A percentile compares a stretch with the other conserved stretches of the same genome.
These are phyloP conservation scores for Gyrodactylus bullatarudis DNA, from an alignment of 1,140 invertebrate genomes.

Conservation along the genomic window DNA sequence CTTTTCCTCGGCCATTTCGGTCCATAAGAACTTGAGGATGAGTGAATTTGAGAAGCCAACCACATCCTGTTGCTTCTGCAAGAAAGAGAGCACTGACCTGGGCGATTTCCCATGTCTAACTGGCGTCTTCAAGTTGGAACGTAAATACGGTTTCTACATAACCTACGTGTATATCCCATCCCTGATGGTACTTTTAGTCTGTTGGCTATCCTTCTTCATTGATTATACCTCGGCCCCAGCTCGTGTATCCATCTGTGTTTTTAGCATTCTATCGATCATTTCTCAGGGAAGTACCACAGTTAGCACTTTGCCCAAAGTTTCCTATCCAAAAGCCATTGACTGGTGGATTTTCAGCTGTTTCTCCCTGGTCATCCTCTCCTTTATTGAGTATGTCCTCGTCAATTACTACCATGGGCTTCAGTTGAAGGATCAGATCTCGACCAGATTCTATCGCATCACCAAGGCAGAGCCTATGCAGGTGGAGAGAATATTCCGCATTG, in stretches of 20 bases:
- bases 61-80: neutral
- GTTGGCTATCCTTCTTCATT: constrained; percentile 6
- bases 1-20: neutral
- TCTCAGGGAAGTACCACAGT: constrained; percentile 13
- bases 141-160: neutral
- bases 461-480: neutral
- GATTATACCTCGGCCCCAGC: neutral
- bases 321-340: constrained; percentile 35
- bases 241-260: constrained; percentile 14
- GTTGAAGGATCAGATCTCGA: neutral
- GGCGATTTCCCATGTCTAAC: neutral
- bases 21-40: neutral
- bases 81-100: neutral
- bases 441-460: neutral
- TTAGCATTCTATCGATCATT: constrained; percentile 12
- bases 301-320: constrained; percentile 21
- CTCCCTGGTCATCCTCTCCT: constrained; percentile 43
- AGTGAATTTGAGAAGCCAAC: neutral
- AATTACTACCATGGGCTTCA: constrained; percentile 10
- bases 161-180: neutral
- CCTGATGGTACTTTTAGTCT: neutral
- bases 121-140: neutral
- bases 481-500: neutral
- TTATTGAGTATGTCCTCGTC: constrained; percentile 47
- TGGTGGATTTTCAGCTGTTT: constrained; percentile 54